Conservation (phyloP, 2,888 invertebrate genomes). For the Dendrolimus houi region DNA sequence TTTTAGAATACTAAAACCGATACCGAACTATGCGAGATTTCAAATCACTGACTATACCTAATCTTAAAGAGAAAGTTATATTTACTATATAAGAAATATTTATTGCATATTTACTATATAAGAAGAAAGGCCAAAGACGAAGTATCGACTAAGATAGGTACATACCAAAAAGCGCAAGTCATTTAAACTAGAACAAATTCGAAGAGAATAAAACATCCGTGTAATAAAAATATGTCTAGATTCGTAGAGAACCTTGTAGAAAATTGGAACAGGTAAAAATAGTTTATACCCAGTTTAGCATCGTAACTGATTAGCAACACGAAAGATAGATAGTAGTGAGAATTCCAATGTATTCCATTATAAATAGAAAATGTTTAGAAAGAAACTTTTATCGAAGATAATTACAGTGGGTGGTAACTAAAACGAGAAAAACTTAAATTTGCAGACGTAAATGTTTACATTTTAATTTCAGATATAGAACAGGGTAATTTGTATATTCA, state of each 20-base stretch:
- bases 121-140: too few relatives aligned
- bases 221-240: background rate
- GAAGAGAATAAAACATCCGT: background rate
- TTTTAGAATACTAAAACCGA: too few relatives aligned
- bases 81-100: too few relatives aligned
- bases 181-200: background rate
- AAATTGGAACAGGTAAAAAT: background rate
- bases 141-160: too few relatives aligned
- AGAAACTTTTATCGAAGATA: background rate
- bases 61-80: too few relatives aligned
- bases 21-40: too few relatives aligned
- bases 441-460: background rate
- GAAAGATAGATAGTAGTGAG: background rate
- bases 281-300: background rate
- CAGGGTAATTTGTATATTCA: background rate
- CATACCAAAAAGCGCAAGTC: too few relatives aligned
- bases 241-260: background rate
- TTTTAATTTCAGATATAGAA: background rate
- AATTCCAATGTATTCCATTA: background rate
- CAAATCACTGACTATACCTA: too few relatives aligned
- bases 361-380: background rate
- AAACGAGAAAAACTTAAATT: background rate
- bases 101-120: too few relatives aligned
- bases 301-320: background rate
- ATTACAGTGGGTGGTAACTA: background rate